A percentile compares a stretch with the other conserved stretches of the same genome.
These are phyloP conservation scores for Orchesella cincta DNA, from an alignment of 1,140 invertebrate species.

Conservation along the genomic window DNA sequence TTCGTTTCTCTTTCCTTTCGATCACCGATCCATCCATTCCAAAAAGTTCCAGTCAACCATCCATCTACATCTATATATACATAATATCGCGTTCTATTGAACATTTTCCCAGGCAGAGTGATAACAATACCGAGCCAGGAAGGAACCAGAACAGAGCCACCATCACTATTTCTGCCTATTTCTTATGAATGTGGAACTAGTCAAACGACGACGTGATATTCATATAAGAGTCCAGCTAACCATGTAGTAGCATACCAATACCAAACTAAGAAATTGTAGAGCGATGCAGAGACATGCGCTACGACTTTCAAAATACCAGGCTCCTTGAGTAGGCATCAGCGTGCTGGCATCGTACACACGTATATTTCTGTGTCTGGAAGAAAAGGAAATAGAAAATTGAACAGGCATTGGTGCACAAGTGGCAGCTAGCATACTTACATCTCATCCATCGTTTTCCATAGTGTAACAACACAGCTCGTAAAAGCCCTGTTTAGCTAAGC, in stretches of 20 bases:
- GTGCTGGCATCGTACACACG: too few relatives aligned
- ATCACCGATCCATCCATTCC: constrained; percentile 19
- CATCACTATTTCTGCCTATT: not conserved
- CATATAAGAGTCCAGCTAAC: not conserved
- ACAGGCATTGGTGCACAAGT: not conserved
- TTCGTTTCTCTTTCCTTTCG: constrained; percentile 24
- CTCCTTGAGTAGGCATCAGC: not conserved
- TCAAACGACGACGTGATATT: not conserved
- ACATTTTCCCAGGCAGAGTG: not conserved
- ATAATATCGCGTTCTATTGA: too few relatives aligned
- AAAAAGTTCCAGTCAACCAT: not conserved
- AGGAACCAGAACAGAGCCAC: constrained; percentile 7
- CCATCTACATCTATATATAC: not conserved
- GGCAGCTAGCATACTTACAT: not conserved
- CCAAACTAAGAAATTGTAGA: not conserved
- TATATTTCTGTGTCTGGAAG: not conserved
- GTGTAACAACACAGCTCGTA: not conserved
- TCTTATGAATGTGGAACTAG: not conserved
- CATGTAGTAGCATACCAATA: not conserved
- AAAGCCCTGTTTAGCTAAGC: not conserved
- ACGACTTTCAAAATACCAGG: not conserved
- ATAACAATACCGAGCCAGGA: not conserved
- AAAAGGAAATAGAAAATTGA: not conserved
- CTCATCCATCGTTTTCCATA: not conserved
- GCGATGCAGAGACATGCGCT: constrained; percentile 10